Conservation (phyloP, 1,140 invertebrate genomes). For the Carposina sasakii region DNA sequence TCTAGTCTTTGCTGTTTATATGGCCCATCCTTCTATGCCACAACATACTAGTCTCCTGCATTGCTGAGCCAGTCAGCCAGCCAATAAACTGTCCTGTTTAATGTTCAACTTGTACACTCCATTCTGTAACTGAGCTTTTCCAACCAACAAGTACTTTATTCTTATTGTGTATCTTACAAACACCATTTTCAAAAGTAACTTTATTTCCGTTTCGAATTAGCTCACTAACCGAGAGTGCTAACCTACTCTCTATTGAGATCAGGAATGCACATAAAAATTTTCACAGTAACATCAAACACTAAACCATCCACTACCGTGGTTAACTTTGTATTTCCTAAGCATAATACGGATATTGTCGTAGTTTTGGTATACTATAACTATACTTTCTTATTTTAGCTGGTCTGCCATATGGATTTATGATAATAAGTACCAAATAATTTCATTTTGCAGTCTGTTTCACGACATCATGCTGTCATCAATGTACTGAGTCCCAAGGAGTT, state of each 20-base stretch:
- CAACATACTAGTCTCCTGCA: background rate
- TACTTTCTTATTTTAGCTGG: too few relatives aligned
- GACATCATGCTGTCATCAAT: conserved; percentile 63
- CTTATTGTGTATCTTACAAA: background rate
- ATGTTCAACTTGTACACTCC: conserved; percentile 24
- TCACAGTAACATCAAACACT: conserved; percentile 16
- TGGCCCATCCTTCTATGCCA: conserved; percentile 29
- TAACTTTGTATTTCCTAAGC: conserved; percentile 7
- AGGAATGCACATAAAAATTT: conserved; percentile 31
- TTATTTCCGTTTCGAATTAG: conserved; percentile 33
- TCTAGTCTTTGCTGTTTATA: too few relatives aligned
- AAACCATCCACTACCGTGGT: conserved; percentile 10
- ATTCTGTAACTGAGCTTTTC: conserved; percentile 16
- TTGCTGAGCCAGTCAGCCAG: conserved; percentile 10
- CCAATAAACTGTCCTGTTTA: conserved; percentile 13
- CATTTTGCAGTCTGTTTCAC: conserved; percentile 58
- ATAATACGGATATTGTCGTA: conserved; percentile 6
- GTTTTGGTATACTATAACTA: too few relatives aligned
- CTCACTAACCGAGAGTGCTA: conserved; percentile 30
- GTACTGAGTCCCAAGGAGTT: conserved; percentile 42
- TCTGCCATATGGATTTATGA: too few relatives aligned
- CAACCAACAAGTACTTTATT: conserved; percentile 3
- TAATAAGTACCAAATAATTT: too few relatives aligned
- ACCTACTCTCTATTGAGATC: conserved; percentile 27
- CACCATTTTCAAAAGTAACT: conserved; percentile 22